phyloP scores from a whole-genome alignment of 2,797 vertebrate species.

The Sebastolobus altivelis region DNA sequence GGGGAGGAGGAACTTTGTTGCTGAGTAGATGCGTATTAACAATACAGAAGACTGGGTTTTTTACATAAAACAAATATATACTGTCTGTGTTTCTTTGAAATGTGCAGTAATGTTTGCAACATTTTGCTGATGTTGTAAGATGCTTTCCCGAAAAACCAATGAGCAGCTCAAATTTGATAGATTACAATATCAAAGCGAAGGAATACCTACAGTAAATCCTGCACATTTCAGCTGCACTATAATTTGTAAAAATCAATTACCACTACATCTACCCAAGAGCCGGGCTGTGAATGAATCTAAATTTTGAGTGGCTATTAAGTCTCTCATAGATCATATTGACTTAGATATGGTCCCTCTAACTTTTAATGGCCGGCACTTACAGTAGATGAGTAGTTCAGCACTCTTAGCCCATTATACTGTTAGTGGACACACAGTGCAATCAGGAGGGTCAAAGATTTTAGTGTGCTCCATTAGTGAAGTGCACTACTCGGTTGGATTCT shows the following conservation, averaged over 20 bases:
- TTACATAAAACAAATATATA: constrained; percentile 57
- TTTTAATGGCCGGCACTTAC: constrained; percentile 82
- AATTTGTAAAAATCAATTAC: constrained; percentile 76
- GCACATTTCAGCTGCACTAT: constrained; percentile 33
- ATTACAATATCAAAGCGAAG: constrained; percentile 52
- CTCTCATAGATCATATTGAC: constrained; percentile 79
- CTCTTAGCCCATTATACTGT: constrained; percentile 81
- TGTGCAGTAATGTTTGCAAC: constrained; percentile 21
- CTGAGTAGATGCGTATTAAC: constrained; percentile 70
- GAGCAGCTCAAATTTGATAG: constrained; percentile 54
- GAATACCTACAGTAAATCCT: constrained; percentile 46
- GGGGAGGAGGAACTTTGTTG: constrained; percentile 66
- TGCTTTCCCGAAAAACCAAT: constrained; percentile 41
- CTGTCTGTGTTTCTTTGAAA: constrained; percentile 19
- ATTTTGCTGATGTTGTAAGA: constrained; percentile 65
- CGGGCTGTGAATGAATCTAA: constrained; percentile 67
- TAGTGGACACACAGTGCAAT: constrained; percentile 81
- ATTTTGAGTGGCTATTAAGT: constrained; percentile 78
- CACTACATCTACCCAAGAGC: constrained; percentile 53
- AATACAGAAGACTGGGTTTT: constrained; percentile 40
- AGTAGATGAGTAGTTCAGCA: constrained; percentile 80
- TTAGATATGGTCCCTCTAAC: constrained; percentile 81
- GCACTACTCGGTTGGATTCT: constrained; percentile 83
- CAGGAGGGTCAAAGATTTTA: constrained; percentile 84
- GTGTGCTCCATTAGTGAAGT: constrained; percentile 82